Percentiles rank a stretch among this genome's conserved stretches.
Evolutionary conservation across 2,888 invertebrate genomes (phyloP).

Genomic region (Schizotus pectinicornis): DNA sequence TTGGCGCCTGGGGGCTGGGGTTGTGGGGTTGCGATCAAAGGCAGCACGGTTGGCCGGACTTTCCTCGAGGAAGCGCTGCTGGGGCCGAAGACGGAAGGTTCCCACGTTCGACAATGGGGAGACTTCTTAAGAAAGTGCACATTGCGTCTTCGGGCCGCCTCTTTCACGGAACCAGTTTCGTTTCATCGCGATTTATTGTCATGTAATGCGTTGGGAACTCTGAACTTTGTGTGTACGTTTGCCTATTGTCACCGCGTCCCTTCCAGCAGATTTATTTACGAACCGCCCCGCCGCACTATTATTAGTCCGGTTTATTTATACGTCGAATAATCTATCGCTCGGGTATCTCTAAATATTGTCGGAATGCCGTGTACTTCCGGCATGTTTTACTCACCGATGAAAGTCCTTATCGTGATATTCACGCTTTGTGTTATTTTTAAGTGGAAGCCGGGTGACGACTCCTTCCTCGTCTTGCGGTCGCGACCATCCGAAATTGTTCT

Average conservation of each 20-base stretch:
- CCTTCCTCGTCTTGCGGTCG: not conserved
- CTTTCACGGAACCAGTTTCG: constrained; percentile 34
- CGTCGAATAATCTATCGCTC: constrained; percentile 15
- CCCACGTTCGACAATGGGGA: constrained; percentile 36
- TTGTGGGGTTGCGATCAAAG: too few species aligned
- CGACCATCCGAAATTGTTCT: not conserved
- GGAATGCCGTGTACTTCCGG: constrained; percentile 44
- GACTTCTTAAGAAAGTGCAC: constrained; percentile 38
- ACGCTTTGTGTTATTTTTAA: constrained; percentile 10
- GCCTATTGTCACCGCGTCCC: not conserved
- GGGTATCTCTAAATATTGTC: constrained; percentile 40
- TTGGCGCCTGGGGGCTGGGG: too few species aligned
- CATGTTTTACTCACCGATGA: constrained; percentile 41
- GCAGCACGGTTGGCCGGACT: too few species aligned
- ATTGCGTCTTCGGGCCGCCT: constrained; percentile 36
- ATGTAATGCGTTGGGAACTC: constrained; percentile 23
- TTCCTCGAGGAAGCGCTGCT: too few species aligned
- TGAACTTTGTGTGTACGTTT: not conserved
- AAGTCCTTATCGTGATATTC: constrained; percentile 38
- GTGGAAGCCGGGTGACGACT: not conserved
- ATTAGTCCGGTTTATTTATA: not conserved
- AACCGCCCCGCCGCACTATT: constrained; percentile 10
- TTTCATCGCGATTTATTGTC: constrained; percentile 35
- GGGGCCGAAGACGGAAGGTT: constrained; percentile 22
- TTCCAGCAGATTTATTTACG: constrained; percentile 9